Conservation (phyloP, 2,888 invertebrate genomes). For the Ornithoptera priamus region DNA sequence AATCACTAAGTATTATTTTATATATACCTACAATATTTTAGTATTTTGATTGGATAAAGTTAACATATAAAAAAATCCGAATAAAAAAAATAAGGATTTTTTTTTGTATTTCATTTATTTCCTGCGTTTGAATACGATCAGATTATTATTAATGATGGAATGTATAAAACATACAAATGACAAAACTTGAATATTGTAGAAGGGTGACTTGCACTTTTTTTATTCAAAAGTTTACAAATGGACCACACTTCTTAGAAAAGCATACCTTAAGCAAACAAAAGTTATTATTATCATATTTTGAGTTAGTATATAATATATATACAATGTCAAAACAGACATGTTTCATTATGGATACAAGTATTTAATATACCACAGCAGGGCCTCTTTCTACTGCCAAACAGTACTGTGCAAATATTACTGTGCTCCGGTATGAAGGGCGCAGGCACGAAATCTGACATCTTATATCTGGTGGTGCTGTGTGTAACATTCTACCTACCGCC, state of each 20-base stretch:
- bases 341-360: not conserved
- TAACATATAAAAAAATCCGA: not conserved
- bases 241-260: conserved; percentile 28
- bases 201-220: conserved; percentile 38
- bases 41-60: not conserved
- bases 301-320: not conserved
- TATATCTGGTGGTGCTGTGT: no score
- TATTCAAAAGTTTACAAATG: conserved; percentile 33
- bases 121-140: not conserved
- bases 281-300: not conserved
- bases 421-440: no score
- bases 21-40: not conserved
- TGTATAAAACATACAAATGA: not conserved
- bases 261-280: not conserved
- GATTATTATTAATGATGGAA: not conserved
- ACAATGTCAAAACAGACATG: not conserved
- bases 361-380: not conserved
- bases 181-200: conserved; percentile 4
- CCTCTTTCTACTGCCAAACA: no score
- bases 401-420: no score
- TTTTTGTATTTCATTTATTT: not conserved
- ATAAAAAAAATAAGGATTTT: not conserved
- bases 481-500: no score
- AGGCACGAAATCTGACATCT: no score
- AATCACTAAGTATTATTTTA: not conserved